A percentile compares a stretch with the other conserved stretches of the same genome.
Conservation (phyloP, 2,797 vertebrate species). For the Enteromius paludinosus region DNA sequence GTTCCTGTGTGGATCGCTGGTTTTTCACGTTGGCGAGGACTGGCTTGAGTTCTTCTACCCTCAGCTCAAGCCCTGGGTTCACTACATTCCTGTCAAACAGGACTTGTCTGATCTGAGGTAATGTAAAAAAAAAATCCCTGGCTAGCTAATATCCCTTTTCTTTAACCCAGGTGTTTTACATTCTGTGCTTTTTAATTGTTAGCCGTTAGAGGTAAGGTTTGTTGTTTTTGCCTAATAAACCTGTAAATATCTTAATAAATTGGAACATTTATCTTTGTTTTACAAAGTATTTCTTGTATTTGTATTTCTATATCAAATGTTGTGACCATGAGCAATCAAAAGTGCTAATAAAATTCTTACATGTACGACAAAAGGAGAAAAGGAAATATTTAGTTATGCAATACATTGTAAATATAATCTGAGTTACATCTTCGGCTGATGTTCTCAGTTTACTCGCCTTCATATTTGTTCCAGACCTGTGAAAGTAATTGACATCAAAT, state of each 20-base stretch:
- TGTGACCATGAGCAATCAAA: neutral
- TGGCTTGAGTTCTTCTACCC: slow-evolving; percentile 98
- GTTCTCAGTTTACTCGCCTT: neutral
- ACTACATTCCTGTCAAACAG: slow-evolving; percentile 91
- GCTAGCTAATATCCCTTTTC: neutral
- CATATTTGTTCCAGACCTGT: neutral
- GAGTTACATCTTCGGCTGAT: neutral
- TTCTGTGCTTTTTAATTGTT: neutral
- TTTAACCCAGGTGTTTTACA: neutral
- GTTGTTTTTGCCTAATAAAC: neutral
- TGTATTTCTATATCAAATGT: neutral
- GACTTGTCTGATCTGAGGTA: slow-evolving; percentile 93
- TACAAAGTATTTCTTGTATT: neutral
- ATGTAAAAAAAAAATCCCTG: slow-evolving; percentile 2
- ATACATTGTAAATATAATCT: neutral
- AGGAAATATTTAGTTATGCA: neutral
- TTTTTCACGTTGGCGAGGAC: slow-evolving; percentile 93
- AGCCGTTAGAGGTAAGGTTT: neutral
- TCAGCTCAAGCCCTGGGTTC: slow-evolving; percentile 93
- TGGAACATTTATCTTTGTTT: neutral
- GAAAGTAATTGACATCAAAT: neutral
- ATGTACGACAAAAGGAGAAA: neutral
- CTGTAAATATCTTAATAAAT: neutral
- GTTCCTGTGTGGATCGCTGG: slow-evolving; percentile 93
- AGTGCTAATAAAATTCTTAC: neutral